A percentile compares a stretch with the other conserved stretches of the same genome.
Evolutionary conservation across 2,888 invertebrate species (phyloP).

Genomic region (Drepana falcataria): DNA sequence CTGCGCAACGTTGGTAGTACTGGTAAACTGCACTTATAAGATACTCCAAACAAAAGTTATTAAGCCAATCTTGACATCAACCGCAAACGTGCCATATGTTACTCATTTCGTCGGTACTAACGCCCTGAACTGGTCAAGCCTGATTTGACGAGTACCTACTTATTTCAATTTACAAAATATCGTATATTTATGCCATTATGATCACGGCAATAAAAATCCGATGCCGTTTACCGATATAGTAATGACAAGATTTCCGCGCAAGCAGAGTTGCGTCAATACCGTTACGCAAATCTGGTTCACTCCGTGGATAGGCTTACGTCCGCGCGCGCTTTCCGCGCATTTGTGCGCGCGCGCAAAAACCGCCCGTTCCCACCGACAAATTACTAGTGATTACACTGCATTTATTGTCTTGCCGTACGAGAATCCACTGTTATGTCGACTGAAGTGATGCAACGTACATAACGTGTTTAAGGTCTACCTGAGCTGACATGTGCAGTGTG

Average conservation of each 20-base stretch:
- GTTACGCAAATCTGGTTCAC: slow-evolving; percentile 66
- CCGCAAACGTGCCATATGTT: no score
- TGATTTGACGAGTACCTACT: no score
- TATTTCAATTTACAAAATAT: no score
- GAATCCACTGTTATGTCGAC: slow-evolving; percentile 47
- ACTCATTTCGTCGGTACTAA: no score
- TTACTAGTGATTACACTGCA: slow-evolving; percentile 56
- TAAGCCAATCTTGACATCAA: no score
- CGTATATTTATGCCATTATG: no score
- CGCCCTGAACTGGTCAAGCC: no score
- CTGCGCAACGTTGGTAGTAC: slow-evolving; percentile 5
- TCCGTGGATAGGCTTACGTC: slow-evolving; percentile 15
- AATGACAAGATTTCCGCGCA: slow-evolving; percentile 30
- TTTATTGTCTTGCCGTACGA: slow-evolving; percentile 56
- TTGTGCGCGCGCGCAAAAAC: slow-evolving; percentile 53
- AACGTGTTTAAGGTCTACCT: slow-evolving; percentile 22
- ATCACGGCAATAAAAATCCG: no score
- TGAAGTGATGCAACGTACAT: slow-evolving; percentile 40
- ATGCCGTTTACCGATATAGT: slow-evolving; percentile 4
- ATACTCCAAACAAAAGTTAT: no score
- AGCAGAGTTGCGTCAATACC: slow-evolving; percentile 47
- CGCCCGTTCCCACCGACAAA: slow-evolving; percentile 53
- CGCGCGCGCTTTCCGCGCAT: slow-evolving; percentile 47
- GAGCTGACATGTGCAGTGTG: not conserved
- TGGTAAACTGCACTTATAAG: no score